Evolutionary conservation across 2,113 vertebrate genomes (phyloP), one percentile per base, ranked within the genome.

Genomic region (Pica pica): DNA sequence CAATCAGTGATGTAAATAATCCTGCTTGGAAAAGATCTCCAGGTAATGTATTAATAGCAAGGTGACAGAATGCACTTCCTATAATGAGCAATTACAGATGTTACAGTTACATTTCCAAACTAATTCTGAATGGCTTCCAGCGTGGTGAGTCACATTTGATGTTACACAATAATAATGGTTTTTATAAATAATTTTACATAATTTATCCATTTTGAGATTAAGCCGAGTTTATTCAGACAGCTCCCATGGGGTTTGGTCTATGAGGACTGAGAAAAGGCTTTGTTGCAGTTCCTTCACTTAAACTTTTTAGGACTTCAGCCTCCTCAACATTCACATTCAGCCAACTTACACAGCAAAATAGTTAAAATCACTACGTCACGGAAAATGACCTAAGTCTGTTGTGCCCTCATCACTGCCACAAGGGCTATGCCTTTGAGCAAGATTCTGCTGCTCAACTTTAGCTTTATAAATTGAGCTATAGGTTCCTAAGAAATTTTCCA

Each of bases 241-340:
- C 11, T 71, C 37, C 67, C 39, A 0, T 0, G 12, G 10, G 12
- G 8, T 41, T 83, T 76, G 28, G 31, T 59, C 21, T 39, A 2
- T 0, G 0, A 23, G 27, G 49, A 17, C 41, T 0, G 2, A 61
- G 50, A 69, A 81, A 35, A 60, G 13, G 8, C 23, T 69, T 59
- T 27, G 0, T 14, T 59, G 30, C 41, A 59, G 30, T 21, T 70
- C 7, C 0, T 30, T 12, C 23, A 35, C 16, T 30, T 69, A 37
- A 89, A 9, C 19, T 35, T 71, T 17, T 26, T 11, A 37, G 23
- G 7, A 23, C 23, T 39, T 74, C 27, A 60, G 7, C 41, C 10
- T 56, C 49, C 20, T 67, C 60, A 50, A 3, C 9, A 4, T 42
- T 50, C 26, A 3, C 5, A 7, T 33, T n/a, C 59, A 63, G 15